Evolutionary conservation across 2,113 vertebrate species (phyloP), one percentile per base, ranked within the genome.

Genomic region (Sturnus vulgaris): DNA sequence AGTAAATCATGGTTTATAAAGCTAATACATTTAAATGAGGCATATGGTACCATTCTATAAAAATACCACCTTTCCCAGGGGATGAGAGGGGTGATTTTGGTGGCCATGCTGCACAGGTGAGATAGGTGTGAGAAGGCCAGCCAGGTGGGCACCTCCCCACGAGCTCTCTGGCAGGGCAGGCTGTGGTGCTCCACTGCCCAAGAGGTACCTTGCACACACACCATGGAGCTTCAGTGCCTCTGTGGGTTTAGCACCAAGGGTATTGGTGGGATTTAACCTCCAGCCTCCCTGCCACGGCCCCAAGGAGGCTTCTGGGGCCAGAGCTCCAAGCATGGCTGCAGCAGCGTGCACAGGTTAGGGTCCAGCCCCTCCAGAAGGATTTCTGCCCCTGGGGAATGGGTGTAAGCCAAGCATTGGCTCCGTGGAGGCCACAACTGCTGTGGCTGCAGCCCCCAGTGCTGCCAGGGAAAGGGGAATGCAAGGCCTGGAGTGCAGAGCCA

Each of bases 1-100:
- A 98, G 97, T 93, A 97, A 98, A 92, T 89, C 70, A 22, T 10
- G 33, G 82, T 89, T 96, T 93, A 72, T 44, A 91, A 64, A 69
- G 46, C 90, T 49, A 64, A 96, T 72, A 90, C 81, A 65, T 95
- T 91, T 81, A 76, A 91, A 88, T 89, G 94, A 95, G 64, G 59
- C 85, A 89, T 68, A 83, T 7, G 4, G 53, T 42, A 53, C 60
- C 65, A 33, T 72, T 83, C 87, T 76, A 71, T 52, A 88, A 88
- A 90, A 96, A 82, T n/a, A 17, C 25, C 0, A 1, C 35, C 15
- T 72, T 39, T 93, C 75, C 75, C 90, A 73, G 90, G 90, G 81
- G 73, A 35, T 14, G 10, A 6, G 1, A 68, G 85, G 12, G 25
- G 61, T 57, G 60, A 15, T 81, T 80, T 53, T 46, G 84, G 85